These are phyloP conservation scores for Drosophila acutilabella DNA, from an alignment of 2,888 invertebrate species.

Conservation along the genomic window DNA sequence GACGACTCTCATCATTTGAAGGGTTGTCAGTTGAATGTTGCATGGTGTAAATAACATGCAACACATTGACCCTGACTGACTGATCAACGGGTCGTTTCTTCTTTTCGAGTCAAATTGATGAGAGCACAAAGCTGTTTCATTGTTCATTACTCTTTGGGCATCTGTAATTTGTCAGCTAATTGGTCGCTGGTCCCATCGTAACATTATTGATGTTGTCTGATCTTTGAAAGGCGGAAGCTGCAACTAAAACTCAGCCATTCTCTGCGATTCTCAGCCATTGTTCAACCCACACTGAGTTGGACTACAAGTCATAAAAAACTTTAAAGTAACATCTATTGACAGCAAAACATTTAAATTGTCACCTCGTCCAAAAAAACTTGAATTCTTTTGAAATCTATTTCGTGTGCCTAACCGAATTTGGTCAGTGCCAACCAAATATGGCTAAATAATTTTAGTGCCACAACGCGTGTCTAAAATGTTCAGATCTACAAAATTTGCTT, in stretches of 20 bases:
- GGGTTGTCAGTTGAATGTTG: slow-evolving; percentile 18
- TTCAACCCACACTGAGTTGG: slow-evolving; percentile 29
- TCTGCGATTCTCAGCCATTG: slow-evolving; percentile 6
- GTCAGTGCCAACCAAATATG: slow-evolving; percentile 46
- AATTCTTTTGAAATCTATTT: slow-evolving; percentile 59
- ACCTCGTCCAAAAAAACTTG: slow-evolving; percentile 54
- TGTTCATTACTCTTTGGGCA: slow-evolving; percentile 49
- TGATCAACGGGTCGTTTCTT: slow-evolving; percentile 29
- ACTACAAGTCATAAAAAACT: slow-evolving; percentile 43
- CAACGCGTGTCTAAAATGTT: slow-evolving; percentile 66
- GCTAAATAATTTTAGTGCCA: slow-evolving; percentile 54
- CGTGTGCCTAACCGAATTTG: slow-evolving; percentile 57
- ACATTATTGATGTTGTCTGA: slow-evolving; percentile 26
- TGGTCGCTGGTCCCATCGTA: slow-evolving; percentile 22
- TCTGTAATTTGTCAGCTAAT: slow-evolving; percentile 64
- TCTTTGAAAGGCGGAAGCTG: slow-evolving; percentile 59
- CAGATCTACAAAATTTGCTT: slow-evolving; percentile 58
- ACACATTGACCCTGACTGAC: slow-evolving; percentile 75
- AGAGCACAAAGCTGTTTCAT: slow-evolving; percentile 58
- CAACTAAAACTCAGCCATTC: background rate
- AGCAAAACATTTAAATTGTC: slow-evolving; percentile 69
- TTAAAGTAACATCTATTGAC: slow-evolving; percentile 61
- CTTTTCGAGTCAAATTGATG: slow-evolving; percentile 10
- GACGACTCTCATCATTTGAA: slow-evolving; percentile 44
- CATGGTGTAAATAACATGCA: slow-evolving; percentile 53